Evolutionary conservation across 1,140 invertebrate genomes (phyloP).

Genomic region (Radopholus similis): DNA sequence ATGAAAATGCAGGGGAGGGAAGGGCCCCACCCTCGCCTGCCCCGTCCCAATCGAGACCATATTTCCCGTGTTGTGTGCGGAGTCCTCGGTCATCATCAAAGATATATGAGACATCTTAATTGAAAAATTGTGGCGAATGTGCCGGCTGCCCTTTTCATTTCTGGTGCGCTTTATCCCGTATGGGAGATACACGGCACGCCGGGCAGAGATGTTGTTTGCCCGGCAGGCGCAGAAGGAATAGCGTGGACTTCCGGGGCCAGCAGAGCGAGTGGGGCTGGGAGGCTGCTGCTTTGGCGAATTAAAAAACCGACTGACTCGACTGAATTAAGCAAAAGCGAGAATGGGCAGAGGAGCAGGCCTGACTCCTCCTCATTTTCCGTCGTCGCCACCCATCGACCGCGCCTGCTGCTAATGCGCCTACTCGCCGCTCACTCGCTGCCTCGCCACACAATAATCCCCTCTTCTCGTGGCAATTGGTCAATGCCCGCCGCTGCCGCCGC

Average conservation of each 20-base stretch:
- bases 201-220: background rate
- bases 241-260: background rate
- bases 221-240: background rate
- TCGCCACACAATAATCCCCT: background rate
- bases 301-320: background rate
- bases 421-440: too few relatives aligned
- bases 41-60: too few relatives aligned
- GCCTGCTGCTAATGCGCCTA: too few relatives aligned
- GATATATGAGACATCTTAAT: too few relatives aligned
- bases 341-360: too few relatives aligned
- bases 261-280: background rate
- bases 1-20: background rate
- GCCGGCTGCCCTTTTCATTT: too few relatives aligned
- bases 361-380: background rate
- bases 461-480: background rate
- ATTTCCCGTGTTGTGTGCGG: too few relatives aligned
- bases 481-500: background rate
- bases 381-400: background rate
- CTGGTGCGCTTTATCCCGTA: too few relatives aligned
- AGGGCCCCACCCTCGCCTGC: too few relatives aligned
- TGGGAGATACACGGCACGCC: too few relatives aligned
- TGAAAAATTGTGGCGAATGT: too few relatives aligned
- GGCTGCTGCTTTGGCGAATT: background rate
- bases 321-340: background rate
- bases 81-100: too few relatives aligned